phyloP scores from a whole-genome alignment of 1,140 invertebrate species.

The Drosophila pachea region DNA sequence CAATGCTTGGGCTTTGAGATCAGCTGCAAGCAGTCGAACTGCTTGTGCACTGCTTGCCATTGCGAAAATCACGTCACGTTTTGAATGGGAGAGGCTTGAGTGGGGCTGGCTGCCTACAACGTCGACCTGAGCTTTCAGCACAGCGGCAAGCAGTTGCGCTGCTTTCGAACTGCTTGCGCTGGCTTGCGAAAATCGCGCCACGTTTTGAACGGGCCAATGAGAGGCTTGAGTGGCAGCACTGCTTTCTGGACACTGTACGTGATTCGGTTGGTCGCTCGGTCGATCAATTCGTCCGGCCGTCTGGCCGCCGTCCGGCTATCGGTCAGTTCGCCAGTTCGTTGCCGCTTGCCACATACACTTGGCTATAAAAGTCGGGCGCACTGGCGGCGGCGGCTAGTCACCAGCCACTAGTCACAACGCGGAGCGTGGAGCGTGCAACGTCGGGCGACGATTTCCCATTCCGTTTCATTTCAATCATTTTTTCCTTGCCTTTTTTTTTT shows the following conservation, averaged over 20 bases:
- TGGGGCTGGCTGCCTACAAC: no score
- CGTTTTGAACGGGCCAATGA: conserved; percentile 1
- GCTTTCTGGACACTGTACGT: background rate
- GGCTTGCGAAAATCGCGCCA: background rate
- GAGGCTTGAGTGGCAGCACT: background rate
- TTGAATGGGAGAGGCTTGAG: background rate
- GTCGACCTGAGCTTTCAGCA: no score
- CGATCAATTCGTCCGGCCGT: background rate
- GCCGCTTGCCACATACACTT: conserved; percentile 42
- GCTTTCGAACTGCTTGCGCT: background rate
- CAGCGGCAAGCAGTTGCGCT: background rate
- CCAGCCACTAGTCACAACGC: conserved; percentile 31
- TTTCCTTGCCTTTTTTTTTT: conserved; percentile 6
- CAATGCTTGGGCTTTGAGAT: background rate
- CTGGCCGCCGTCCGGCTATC: conserved; percentile 11
- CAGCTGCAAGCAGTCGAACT: background rate
- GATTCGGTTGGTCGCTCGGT: background rate
- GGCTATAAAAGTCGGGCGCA: conserved; percentile 74
- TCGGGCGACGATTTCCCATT: conserved; percentile 49
- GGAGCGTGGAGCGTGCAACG: conserved; percentile 54
- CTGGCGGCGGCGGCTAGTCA: conserved; percentile 50
- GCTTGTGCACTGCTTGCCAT: background rate
- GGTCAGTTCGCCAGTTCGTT: conserved; percentile 1
- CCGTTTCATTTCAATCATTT: conserved; percentile 37
- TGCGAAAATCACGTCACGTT: background rate